Conservation (phyloP, 2,797 vertebrate species). For the Peromyscus melanophrys region DNA sequence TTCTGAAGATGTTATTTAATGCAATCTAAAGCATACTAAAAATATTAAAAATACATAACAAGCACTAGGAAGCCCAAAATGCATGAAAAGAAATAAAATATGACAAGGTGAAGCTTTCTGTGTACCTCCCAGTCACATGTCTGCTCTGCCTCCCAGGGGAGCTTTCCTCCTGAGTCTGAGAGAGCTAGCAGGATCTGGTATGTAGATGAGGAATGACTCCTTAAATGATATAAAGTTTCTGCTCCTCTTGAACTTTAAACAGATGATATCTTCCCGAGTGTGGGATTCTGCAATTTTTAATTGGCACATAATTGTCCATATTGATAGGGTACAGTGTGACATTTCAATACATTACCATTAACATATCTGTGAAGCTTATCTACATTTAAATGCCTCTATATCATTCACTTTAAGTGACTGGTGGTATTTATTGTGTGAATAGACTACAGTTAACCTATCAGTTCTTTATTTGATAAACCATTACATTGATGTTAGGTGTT, state of each 20-base stretch:
- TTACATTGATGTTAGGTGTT: conserved; percentile 9
- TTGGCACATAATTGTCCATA: not conserved
- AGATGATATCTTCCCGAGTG: not conserved
- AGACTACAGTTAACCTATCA: not conserved
- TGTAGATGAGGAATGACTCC: not conserved
- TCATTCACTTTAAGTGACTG: not conserved
- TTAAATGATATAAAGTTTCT: conserved; percentile 21
- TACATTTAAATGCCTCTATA: not conserved
- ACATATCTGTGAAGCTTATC: conserved; percentile 15
- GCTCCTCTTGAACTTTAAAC: not conserved
- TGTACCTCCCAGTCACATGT: not conserved
- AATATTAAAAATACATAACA: conserved; percentile 5
- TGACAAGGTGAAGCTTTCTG: not conserved
- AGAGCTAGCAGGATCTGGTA: not conserved
- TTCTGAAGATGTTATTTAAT: conserved; percentile 46
- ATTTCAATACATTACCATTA: not conserved
- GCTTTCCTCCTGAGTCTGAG: not conserved
- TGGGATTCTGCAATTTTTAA: not conserved
- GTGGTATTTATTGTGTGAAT: not conserved
- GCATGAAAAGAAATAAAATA: conserved; percentile 16
- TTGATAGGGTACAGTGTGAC: not conserved
- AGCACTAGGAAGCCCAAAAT: not conserved
- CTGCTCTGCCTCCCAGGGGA: not conserved
- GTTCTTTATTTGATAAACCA: not conserved
- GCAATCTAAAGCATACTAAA: conserved; percentile 47